Percentiles rank a stretch among this genome's conserved stretches.
phyloP scores from a whole-genome alignment of 2,113 vertebrate genomes.

The Falco punctatus region DNA sequence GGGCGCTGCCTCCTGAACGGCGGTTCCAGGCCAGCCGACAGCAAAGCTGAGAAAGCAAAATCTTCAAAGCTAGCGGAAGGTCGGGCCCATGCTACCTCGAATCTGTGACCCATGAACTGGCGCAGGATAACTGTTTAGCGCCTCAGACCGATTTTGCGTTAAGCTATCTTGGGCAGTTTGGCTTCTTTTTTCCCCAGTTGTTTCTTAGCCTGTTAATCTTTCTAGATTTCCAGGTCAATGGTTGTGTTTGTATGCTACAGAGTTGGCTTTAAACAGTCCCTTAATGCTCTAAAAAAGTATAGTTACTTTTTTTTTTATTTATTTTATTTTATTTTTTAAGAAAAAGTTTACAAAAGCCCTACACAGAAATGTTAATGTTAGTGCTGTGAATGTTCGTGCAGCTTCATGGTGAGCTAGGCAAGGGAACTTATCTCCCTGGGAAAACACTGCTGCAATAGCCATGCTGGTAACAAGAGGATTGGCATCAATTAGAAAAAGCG shows the following conservation, averaged over 20 bases:
- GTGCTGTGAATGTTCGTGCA: background rate
- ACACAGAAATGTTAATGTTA: background rate
- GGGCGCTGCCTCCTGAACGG: background rate
- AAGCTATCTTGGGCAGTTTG: background rate
- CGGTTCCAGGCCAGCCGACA: too few relatives aligned
- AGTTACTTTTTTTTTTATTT: too few relatives aligned
- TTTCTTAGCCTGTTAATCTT: background rate
- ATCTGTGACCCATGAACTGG: background rate
- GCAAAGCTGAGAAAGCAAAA: background rate
- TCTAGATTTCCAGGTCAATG: background rate
- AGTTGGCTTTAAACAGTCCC: background rate
- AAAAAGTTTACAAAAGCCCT: too few relatives aligned
- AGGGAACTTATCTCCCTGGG: background rate
- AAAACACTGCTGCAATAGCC: background rate
- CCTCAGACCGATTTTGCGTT: background rate
- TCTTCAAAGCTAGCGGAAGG: too few relatives aligned
- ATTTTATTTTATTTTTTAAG: background rate
- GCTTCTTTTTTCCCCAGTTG: background rate
- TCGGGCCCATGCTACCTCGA: accelerated
- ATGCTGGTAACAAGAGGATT: background rate
- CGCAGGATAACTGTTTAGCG: background rate
- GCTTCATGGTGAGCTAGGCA: background rate
- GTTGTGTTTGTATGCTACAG: accelerated
- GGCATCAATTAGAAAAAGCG: background rate
- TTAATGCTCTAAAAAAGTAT: background rate